Percentiles rank a stretch among this genome's conserved stretches.
phyloP scores from a whole-genome alignment of 2,797 vertebrate species.

The Chaunax sp. region DNA sequence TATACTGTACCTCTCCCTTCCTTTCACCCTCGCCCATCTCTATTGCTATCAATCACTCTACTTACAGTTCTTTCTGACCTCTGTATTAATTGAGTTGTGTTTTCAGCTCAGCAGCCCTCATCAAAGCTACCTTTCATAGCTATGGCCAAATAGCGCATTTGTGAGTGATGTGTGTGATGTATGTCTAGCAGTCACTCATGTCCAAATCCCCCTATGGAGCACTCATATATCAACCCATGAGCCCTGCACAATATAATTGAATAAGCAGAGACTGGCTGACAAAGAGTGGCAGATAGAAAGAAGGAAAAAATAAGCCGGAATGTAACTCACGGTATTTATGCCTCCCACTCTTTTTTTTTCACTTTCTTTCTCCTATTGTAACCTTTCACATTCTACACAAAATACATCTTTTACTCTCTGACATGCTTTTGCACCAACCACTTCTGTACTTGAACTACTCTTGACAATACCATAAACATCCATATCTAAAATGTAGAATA shows the following conservation, averaged over 20 bases:
- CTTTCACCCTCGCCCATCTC: slow-evolving; percentile 7
- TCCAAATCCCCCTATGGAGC: slow-evolving; percentile 58
- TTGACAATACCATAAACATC: neutral
- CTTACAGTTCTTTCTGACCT: slow-evolving; percentile 63
- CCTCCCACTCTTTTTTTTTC: slow-evolving; percentile 25
- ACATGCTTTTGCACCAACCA: slow-evolving; percentile 3
- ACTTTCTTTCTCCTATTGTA: slow-evolving; percentile 6
- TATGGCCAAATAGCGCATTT: slow-evolving; percentile 61
- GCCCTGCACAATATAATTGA: slow-evolving; percentile 61
- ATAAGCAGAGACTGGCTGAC: slow-evolving; percentile 53
- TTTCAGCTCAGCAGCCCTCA: slow-evolving; percentile 57
- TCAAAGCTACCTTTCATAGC: slow-evolving; percentile 64
- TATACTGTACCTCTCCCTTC: neutral
- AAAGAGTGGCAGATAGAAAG: slow-evolving; percentile 41
- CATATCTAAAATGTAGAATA: neutral
- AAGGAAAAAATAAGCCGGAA: slow-evolving; percentile 19
- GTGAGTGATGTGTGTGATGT: slow-evolving; percentile 74
- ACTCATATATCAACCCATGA: slow-evolving; percentile 68
- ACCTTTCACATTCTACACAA: neutral
- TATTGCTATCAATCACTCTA: slow-evolving; percentile 61
- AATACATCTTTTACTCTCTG: neutral
- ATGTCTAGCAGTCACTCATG: slow-evolving; percentile 73
- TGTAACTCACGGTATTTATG: neutral
- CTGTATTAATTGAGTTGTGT: slow-evolving; percentile 73
- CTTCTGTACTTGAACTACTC: neutral